phyloP scores from a whole-genome alignment of 2,113 vertebrate genomes.

The Callospermophilus lateralis region DNA sequence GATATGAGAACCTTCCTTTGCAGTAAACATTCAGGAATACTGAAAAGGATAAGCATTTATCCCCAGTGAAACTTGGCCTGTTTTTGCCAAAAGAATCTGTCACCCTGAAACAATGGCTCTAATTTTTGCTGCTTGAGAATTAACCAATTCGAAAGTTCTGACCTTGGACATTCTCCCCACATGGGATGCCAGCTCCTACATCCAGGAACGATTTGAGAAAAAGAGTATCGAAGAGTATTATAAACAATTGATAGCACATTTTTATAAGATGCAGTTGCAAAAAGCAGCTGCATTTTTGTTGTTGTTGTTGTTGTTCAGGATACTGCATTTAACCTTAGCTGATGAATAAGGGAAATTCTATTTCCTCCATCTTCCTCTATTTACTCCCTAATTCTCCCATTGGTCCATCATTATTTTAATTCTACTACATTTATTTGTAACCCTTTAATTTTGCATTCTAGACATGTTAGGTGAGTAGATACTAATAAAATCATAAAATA shows the following conservation, averaged over 20 bases:
- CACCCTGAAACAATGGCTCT: neutral
- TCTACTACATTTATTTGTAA: neutral
- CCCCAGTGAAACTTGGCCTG: neutral
- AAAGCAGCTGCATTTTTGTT: neutral
- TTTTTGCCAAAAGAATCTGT: neutral
- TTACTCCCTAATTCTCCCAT: neutral
- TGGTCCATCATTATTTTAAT: neutral
- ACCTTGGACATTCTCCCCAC: neutral
- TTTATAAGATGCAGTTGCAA: neutral
- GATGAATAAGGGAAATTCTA: neutral
- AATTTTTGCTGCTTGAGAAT: neutral
- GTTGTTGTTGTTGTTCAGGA: neutral
- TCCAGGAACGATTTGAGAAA: neutral
- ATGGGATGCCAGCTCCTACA: neutral
- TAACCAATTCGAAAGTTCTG: neutral
- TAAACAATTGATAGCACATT: neutral
- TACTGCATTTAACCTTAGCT: neutral
- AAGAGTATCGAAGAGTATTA: neutral
- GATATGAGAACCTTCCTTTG: neutral
- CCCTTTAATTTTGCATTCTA: neutral
- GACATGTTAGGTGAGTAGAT: neutral
- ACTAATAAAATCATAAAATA: neutral
- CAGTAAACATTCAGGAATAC: neutral
- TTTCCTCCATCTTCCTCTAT: neutral
- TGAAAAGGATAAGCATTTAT: slow-evolving; percentile 16